Percentiles rank a stretch among this genome's conserved stretches.
Evolutionary conservation across 2,797 vertebrate genomes (phyloP).

Genomic region (Aythya fuligula): DNA sequence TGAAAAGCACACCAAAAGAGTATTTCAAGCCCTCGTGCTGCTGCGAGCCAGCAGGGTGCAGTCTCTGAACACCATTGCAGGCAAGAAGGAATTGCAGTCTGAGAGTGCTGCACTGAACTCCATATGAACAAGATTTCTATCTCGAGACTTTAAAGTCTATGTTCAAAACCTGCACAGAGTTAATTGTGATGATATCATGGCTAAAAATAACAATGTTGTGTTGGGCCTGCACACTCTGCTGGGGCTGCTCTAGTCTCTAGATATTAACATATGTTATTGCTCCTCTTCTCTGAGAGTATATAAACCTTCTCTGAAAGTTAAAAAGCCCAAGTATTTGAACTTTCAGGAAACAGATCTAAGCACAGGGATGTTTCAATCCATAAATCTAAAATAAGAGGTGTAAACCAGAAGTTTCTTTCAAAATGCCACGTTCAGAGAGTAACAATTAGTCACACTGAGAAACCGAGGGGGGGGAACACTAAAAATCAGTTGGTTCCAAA

Average conservation of each 20-base stretch:
- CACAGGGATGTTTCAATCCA: background rate
- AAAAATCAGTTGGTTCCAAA: background rate
- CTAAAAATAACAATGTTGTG: constrained; percentile 30
- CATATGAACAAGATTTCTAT: background rate
- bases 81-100: background rate
- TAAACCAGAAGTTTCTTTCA: background rate
- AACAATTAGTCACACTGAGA: background rate
- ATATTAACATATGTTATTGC: background rate
- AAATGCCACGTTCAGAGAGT: background rate
- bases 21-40: background rate
- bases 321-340: background rate
- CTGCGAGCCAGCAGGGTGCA: constrained; percentile 66
- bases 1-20: background rate
- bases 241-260: background rate
- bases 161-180: background rate
- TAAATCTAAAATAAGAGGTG: background rate
- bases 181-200: background rate
- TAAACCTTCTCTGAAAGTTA: background rate
- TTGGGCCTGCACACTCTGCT: background rate
- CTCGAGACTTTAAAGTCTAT: background rate
- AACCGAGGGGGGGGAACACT: background rate
- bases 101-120: background rate
- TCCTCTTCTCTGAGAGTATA: background rate
- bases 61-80: constrained; percentile 10
- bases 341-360: background rate